phyloP scores from a whole-genome alignment of 2,888 invertebrate genomes.

The Tetropium fuscum region DNA sequence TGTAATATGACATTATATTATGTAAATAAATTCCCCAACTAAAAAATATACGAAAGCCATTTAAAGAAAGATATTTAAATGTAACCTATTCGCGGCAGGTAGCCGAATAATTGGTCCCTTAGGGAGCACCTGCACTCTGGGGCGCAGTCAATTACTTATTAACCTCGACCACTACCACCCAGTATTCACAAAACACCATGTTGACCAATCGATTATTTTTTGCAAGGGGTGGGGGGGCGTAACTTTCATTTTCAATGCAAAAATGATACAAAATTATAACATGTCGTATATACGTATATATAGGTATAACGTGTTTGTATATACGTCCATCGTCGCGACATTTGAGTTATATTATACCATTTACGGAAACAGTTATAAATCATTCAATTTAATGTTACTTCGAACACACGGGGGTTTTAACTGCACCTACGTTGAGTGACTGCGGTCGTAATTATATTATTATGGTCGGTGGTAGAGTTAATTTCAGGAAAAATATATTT shows the following conservation, averaged over 20 bases:
- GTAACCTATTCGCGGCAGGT: conserved; percentile 46
- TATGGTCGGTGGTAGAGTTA: too few relatives aligned
- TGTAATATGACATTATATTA: conserved; percentile 2
- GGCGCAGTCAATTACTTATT: conserved; percentile 46
- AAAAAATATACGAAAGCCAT: conserved; percentile 32
- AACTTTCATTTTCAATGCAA: conserved; percentile 7
- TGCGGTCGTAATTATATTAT: too few relatives aligned
- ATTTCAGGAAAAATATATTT: too few relatives aligned
- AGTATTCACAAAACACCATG: conserved; percentile 34
- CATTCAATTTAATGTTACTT: too few relatives aligned
- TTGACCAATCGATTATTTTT: conserved; percentile 16
- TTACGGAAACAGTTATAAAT: too few relatives aligned
- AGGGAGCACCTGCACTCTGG: conserved; percentile 45
- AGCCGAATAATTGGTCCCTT: conserved; percentile 48
- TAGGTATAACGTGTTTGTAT: too few relatives aligned
- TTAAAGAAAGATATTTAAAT: conserved; percentile 44
- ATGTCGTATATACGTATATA: too few relatives aligned
- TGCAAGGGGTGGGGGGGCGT: not conserved
- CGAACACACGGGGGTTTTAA: too few relatives aligned
- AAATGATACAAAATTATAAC: too few relatives aligned
- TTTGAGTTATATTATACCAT: too few relatives aligned
- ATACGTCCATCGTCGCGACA: too few relatives aligned
- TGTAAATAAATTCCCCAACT: conserved; percentile 23
- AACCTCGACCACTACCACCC: conserved; percentile 47
- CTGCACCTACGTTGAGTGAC: too few relatives aligned